A percentile compares a stretch with the other conserved stretches of the same genome.
These are phyloP conservation scores for Silurus lanzhouensis DNA, from an alignment of 2,797 vertebrate species.

Conservation along the genomic window DNA sequence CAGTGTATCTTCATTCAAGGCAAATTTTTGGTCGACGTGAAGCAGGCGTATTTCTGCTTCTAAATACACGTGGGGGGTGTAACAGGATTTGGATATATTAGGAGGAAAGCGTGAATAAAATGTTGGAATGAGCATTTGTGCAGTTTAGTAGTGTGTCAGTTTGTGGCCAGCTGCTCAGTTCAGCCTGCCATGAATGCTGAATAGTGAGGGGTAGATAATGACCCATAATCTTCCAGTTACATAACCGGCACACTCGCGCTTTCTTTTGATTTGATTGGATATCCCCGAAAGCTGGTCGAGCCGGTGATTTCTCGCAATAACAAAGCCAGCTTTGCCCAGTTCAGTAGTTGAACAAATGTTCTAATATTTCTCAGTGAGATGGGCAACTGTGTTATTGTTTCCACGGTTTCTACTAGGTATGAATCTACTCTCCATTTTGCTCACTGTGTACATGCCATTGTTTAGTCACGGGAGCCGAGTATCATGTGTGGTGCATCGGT, in stretches of 20 bases:
- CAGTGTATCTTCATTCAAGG: background rate
- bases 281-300: conserved; percentile 21
- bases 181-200: conserved; percentile 42
- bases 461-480: background rate
- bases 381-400: conserved; percentile 18
- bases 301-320: conserved; percentile 38
- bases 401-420: conserved; percentile 11
- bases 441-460: background rate
- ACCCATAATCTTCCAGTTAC: conserved; percentile 53
- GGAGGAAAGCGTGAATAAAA: background rate
- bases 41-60: background rate
- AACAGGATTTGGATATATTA: background rate
- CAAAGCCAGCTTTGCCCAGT: conserved; percentile 37
- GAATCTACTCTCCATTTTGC: background rate
- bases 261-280: conserved; percentile 58
- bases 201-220: conserved; percentile 51
- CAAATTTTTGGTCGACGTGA: background rate
- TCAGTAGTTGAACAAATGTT: conserved; percentile 1
- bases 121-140: background rate
- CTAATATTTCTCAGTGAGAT: background rate
- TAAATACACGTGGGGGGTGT: background rate
- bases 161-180: conserved; percentile 51
- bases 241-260: conserved; percentile 55
- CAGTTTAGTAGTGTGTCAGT: conserved; percentile 21
- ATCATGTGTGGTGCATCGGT: background rate